Percentiles rank a stretch among this genome's conserved stretches.
phyloP scores from a whole-genome alignment of 1,140 invertebrate genomes.

The Brachionus calyciflorus region DNA sequence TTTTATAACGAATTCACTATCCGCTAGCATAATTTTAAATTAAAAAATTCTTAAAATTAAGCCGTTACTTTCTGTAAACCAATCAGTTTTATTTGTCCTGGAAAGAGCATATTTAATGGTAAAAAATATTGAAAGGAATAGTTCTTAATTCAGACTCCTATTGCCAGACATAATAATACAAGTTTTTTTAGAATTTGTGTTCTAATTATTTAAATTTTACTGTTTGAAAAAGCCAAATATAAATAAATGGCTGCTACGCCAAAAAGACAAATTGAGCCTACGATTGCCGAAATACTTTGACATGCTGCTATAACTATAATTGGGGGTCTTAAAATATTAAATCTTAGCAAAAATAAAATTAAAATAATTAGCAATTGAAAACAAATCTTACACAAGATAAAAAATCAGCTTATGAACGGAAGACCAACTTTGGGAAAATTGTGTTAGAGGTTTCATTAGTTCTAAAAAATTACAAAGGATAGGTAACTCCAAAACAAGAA shows the following conservation, averaged over 20 bases:
- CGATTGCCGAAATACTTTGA: background rate
- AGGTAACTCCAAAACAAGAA: background rate
- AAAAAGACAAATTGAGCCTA: background rate
- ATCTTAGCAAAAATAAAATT: too few relatives aligned
- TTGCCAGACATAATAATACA: background rate
- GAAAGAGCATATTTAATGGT: too few relatives aligned
- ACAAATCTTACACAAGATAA: conserved; percentile 7
- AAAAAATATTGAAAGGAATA: too few relatives aligned
- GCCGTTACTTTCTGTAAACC: too few relatives aligned
- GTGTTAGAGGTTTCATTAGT: background rate
- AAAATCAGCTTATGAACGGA: conserved; percentile 10
- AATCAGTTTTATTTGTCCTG: too few relatives aligned
- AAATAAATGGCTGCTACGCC: background rate
- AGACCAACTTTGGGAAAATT: background rate
- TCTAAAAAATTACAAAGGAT: conserved; percentile 23
- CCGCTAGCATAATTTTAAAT: too few relatives aligned
- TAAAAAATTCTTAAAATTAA: too few relatives aligned
- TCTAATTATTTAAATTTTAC: background rate
- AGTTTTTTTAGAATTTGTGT: too few relatives aligned
- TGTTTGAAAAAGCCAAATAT: background rate
- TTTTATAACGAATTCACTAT: too few relatives aligned
- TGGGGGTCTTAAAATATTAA: background rate
- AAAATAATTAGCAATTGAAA: too few relatives aligned
- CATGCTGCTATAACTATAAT: background rate
- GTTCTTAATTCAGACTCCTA: too few relatives aligned